Evolutionary conservation across 2,797 vertebrate genomes (phyloP).

Genomic region (Sparus aurata): DNA sequence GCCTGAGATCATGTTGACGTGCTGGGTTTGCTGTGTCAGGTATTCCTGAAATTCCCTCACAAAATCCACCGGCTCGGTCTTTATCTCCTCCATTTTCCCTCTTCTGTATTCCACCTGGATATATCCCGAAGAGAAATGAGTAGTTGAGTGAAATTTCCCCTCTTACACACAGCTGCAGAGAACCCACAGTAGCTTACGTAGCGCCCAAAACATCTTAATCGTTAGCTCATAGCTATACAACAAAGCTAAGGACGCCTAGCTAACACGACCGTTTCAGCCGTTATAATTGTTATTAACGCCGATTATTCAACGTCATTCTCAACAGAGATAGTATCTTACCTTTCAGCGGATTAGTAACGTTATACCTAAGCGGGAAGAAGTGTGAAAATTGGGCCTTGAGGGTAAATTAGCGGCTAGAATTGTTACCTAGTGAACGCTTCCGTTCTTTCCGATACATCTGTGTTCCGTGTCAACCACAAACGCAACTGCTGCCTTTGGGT

Average conservation of each 20-base stretch:
- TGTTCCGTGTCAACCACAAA: background rate
- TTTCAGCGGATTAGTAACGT: background rate
- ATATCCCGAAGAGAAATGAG: background rate
- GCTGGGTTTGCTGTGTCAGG: slow-evolving; percentile 97
- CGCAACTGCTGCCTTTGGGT: slow-evolving; percentile 33
- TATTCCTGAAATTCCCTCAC: slow-evolving; percentile 99
- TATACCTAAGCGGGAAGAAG: background rate
- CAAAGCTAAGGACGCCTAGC: slow-evolving; percentile 8
- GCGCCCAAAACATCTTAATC: background rate
- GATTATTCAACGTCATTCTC: background rate
- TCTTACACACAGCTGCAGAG: slow-evolving; percentile 9
- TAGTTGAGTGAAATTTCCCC: background rate
- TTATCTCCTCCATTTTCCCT: slow-evolving; percentile 93
- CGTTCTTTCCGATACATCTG: background rate
- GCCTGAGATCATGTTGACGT: slow-evolving; percentile 99
- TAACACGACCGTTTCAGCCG: background rate
- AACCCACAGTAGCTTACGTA: background rate
- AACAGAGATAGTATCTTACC: background rate
- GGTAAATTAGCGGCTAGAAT: background rate
- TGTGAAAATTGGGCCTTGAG: background rate
- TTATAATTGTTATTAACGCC: background rate
- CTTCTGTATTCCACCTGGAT: slow-evolving; percentile 11
- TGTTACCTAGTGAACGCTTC: slow-evolving; percentile 43
- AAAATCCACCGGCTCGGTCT: slow-evolving; percentile 97
- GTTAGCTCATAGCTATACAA: slow-evolving; percentile 20